These are phyloP conservation scores for Drosophila robusta DNA, from an alignment of 2,888 invertebrate species.

Conservation along the genomic window DNA sequence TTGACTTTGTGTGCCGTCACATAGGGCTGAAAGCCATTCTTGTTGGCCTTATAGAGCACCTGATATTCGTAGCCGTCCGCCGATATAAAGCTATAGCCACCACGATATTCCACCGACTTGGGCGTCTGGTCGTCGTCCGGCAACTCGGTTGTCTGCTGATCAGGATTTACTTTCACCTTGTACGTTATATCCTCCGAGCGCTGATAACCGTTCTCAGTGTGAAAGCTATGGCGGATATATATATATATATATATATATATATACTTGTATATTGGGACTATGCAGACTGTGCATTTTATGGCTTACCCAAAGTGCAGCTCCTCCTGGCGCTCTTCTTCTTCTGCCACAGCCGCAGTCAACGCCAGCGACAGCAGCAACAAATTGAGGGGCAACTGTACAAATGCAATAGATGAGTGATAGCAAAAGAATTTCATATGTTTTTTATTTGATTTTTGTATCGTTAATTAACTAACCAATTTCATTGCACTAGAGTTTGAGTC, in stretches of 20 bases:
- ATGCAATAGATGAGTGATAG: neutral
- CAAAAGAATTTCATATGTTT: neutral
- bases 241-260: no score
- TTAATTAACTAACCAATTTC: slow-evolving; percentile 42
- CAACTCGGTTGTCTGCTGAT: slow-evolving; percentile 25
- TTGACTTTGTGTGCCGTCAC: slow-evolving; percentile 82
- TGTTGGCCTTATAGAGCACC: slow-evolving; percentile 86
- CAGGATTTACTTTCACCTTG: slow-evolving; percentile 43
- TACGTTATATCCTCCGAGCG: slow-evolving; percentile 80
- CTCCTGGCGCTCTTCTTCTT: slow-evolving; percentile 47
- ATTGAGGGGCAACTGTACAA: slow-evolving; percentile 45
- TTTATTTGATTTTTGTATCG: neutral
- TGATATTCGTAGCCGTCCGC: slow-evolving; percentile 86
- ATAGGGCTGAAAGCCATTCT: slow-evolving; percentile 86
- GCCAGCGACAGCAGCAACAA: slow-evolving; percentile 38
- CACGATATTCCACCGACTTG: slow-evolving; percentile 75
- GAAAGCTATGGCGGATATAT: slow-evolving; percentile 63
- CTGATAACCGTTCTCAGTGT: slow-evolving; percentile 82
- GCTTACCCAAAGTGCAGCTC: slow-evolving; percentile 76
- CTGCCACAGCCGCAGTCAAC: slow-evolving; percentile 13
- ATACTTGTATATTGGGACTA: no score
- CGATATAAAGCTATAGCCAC: slow-evolving; percentile 86
- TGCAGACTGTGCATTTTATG: neutral
- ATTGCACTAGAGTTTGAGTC: slow-evolving; percentile 28
- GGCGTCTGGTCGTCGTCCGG: slow-evolving; percentile 27